Evolutionary conservation across 2,888 invertebrate species (phyloP), one percentile per base, ranked within the genome.

Genomic region (Megamerina dolium): DNA sequence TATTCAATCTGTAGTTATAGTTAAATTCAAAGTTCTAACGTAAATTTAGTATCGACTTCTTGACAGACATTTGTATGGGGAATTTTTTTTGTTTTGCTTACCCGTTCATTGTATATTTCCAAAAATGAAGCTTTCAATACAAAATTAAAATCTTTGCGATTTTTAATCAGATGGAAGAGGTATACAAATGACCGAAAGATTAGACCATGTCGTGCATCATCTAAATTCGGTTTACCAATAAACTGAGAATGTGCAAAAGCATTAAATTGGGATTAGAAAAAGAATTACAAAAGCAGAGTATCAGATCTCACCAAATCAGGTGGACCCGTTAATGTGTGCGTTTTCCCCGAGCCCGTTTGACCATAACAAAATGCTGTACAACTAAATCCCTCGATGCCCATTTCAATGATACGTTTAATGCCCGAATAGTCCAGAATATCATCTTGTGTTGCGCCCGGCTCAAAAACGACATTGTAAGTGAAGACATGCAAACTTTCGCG

Each of bases 101-200:
- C 94, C 82, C 95, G 93, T 75, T 95, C 95, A 68, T 95, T 95
- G 72, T 95, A 95, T 53, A 95, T 93, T 76, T 95, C 95, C 60
- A 94, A 75, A 72, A 92, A 95, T 46, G 94, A 94, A 5, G 94
- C 93, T 65, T 88, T 88, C 40, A 95, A 75, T 43, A 91, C 79
- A 66, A 87, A 92, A 67, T 88, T 83, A 51, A 82, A 80, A 48
- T 85, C 85, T 9, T 85, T 81, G 48, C 82, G 77, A 58, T 85
- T 82, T 59, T 83, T 82, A 50, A 95, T 80, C 58, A 86, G 77
- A 60, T 85, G 80, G 75, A 89, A 93, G 57, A 95, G 78, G 73
- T 94, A 87, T 58, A 89, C 79, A 73, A 95, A 93, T 4, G 92
- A 87, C 6, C 92, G 81, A 62, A 92, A 91, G 57, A 94, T 85